Evolutionary conservation across 2,797 vertebrate species (phyloP).

Genomic region (Hephaestus fuliginosus): DNA sequence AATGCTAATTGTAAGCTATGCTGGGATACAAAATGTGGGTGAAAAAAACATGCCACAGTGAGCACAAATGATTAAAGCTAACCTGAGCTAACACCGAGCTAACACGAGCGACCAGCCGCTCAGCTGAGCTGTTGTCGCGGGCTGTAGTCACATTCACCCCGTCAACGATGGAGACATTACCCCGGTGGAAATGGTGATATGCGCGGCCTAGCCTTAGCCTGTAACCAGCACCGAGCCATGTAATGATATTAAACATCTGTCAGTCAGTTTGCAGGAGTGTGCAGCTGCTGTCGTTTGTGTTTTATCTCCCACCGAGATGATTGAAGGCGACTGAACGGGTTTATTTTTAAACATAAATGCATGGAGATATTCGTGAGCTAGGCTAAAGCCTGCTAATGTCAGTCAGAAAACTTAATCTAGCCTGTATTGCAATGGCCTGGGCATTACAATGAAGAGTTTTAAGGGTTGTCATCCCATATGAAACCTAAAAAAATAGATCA

Average conservation of each 20-base stretch:
- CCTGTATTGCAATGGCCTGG: constrained; percentile 50
- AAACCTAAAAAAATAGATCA: not conserved
- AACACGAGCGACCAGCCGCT: constrained; percentile 4
- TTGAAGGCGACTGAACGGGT: not conserved
- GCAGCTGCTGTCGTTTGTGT: not conserved
- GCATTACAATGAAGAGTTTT: constrained; percentile 7
- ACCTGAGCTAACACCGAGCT: constrained; percentile 34
- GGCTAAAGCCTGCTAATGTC: constrained; percentile 72
- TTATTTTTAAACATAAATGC: not conserved
- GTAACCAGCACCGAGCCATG: constrained; percentile 46
- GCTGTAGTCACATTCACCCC: constrained; percentile 33
- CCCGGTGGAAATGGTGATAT: constrained; percentile 54
- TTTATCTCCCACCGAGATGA: constrained; percentile 5
- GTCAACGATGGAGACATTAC: constrained; percentile 47
- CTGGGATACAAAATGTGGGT: constrained; percentile 55
- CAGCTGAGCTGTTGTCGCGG: constrained; percentile 40
- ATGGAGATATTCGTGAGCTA: constrained; percentile 33
- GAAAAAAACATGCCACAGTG: constrained; percentile 52
- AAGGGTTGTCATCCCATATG: constrained; percentile 15
- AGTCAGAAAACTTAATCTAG: constrained; percentile 73
- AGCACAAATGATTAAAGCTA: constrained; percentile 40
- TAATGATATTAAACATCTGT: constrained; percentile 46
- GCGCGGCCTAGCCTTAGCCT: constrained; percentile 78
- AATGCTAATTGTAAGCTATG: constrained; percentile 74
- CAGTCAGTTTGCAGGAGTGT: constrained; percentile 20